A percentile compares a stretch with the other conserved stretches of the same genome.
phyloP scores from a whole-genome alignment of 37 sponge, comb jelly and placozoan genomes.

The Beroe forskalii region DNA sequence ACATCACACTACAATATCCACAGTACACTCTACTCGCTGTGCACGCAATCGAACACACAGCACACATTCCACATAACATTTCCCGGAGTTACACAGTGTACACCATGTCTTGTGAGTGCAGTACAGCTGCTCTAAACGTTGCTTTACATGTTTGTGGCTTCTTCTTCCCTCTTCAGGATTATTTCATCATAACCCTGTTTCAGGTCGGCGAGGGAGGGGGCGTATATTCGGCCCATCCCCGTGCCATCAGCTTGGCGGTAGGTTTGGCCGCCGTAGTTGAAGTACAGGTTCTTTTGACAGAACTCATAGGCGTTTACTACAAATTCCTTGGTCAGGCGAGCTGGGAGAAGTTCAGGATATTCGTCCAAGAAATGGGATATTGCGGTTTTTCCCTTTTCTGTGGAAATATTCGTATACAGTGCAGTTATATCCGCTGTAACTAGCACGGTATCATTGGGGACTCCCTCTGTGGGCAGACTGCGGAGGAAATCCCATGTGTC shows the following conservation, averaged over 20 bases:
- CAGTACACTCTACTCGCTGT: too few relatives aligned
- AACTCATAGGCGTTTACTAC: neutral
- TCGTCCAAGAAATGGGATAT: neutral
- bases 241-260: neutral
- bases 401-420: neutral
- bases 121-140: too few relatives aligned
- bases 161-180: too few relatives aligned
- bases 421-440: neutral
- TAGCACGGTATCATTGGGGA: neutral
- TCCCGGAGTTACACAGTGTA: too few relatives aligned
- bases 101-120: too few relatives aligned
- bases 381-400: neutral
- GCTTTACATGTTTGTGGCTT: too few relatives aligned
- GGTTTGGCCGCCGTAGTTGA: neutral
- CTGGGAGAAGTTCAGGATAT: neutral
- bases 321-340: neutral
- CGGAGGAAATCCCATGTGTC: neutral
- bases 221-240: neutral
- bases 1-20: too few relatives aligned
- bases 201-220: neutral
- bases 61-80: too few relatives aligned
- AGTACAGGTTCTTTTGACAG: neutral
- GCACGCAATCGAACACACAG: too few relatives aligned
- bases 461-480: too few relatives aligned
- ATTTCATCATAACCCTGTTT: neutral